phyloP scores from a whole-genome alignment of 2,113 vertebrate genomes.

The Murina feae region DNA sequence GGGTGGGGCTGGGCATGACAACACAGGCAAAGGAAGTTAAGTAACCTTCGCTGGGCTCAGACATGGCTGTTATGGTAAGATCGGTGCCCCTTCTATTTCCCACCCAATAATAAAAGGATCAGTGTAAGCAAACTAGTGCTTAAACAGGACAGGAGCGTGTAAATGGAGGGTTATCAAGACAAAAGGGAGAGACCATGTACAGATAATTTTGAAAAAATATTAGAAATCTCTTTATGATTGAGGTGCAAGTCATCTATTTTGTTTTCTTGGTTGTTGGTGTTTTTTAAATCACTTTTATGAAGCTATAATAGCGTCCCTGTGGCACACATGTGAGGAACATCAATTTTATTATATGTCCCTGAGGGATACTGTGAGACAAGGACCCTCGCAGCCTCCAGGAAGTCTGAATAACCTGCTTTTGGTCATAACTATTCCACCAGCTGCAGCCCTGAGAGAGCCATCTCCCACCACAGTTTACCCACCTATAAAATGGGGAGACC shows the following conservation, averaged over 20 bases:
- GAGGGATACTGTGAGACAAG: neutral
- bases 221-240: neutral
- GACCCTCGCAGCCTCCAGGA: neutral
- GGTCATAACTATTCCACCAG: neutral
- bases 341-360: accelerated
- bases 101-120: too few species aligned
- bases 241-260: neutral
- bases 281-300: neutral
- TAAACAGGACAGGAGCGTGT: neutral
- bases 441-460: neutral
- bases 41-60: neutral
- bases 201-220: neutral
- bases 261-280: neutral
- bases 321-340: neutral
- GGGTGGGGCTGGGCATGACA: neutral
- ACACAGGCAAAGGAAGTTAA: too few species aligned
- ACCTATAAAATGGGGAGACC: neutral
- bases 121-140: neutral
- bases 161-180: neutral
- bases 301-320: neutral
- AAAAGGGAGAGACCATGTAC: neutral
- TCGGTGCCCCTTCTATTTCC: neutral
- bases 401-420: neutral
- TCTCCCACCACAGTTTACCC: neutral
- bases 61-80: neutral